Evolutionary conservation across 2,797 vertebrate species (phyloP).

Genomic region (Poecilia gillii): DNA sequence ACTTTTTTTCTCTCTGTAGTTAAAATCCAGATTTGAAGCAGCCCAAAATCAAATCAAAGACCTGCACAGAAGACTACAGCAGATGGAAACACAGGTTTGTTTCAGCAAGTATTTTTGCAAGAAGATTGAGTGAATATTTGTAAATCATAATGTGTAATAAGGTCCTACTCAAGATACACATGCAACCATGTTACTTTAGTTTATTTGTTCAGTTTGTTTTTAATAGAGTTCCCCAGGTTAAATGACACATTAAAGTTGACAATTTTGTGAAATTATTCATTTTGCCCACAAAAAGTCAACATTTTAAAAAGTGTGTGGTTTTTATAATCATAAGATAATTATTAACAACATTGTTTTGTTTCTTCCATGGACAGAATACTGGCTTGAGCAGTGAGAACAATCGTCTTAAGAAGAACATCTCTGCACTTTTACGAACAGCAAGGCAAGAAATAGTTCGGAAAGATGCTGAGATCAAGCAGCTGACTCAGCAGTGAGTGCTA

Average conservation of each 20-base stretch:
- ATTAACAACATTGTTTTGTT: not conserved
- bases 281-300: not conserved
- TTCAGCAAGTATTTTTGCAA: not conserved
- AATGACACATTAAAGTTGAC: not conserved
- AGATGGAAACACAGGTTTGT: slow-evolving; percentile 89
- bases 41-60: slow-evolving; percentile 91
- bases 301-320: not conserved
- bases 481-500: slow-evolving; percentile 84
- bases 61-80: slow-evolving; percentile 85
- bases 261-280: not conserved
- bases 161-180: not conserved
- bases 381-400: slow-evolving; percentile 89
- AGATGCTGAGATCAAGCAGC: slow-evolving; percentile 91
- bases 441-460: slow-evolving; percentile 93
- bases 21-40: slow-evolving; percentile 87
- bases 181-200: not conserved
- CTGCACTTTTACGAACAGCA: slow-evolving; percentile 93
- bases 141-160: not conserved
- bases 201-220: not conserved
- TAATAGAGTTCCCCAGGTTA: not conserved
- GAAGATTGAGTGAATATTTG: not conserved
- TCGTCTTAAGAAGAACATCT: slow-evolving; percentile 95
- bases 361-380: slow-evolving; percentile 81
- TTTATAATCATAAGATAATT: not conserved
- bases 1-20: slow-evolving; percentile 75